phyloP scores from a whole-genome alignment of 1,140 invertebrate species.

The Coenobita brevimanus region DNA sequence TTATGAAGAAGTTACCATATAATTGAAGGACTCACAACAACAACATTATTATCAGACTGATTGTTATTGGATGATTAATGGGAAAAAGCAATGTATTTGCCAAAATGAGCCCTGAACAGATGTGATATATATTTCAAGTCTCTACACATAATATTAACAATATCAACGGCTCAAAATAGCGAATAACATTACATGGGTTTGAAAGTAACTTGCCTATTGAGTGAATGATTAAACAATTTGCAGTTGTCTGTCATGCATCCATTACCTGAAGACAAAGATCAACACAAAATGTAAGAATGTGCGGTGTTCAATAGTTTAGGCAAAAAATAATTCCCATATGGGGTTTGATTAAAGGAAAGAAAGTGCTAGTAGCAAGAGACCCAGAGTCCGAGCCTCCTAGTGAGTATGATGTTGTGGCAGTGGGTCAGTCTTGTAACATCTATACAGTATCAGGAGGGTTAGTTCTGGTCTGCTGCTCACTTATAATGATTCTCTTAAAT shows the following conservation, averaged over 20 bases:
- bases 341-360: too few species aligned
- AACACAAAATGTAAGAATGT: too few species aligned
- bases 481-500: too few species aligned
- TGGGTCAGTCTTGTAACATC: conserved; percentile 43
- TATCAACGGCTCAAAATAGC: conserved; percentile 41
- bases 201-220: conserved; percentile 1
- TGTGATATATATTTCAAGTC: conserved; percentile 26
- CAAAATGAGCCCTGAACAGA: conserved; percentile 37
- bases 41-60: conserved; percentile 40
- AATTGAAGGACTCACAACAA: conserved; percentile 43
- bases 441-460: conserved; percentile 45
- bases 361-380: not conserved
- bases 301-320: too few species aligned
- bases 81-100: conserved; percentile 28
- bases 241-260: not conserved
- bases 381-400: conserved; percentile 48
- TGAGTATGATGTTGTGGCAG: conserved; percentile 45
- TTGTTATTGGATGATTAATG: conserved; percentile 40
- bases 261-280: too few species aligned
- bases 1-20: conserved; percentile 41
- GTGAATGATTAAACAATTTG: conserved; percentile 6
- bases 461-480: conserved; percentile 26
- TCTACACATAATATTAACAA: conserved; percentile 43
- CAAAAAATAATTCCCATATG: too few species aligned
- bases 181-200: conserved; percentile 36